A percentile compares a stretch with the other conserved stretches of the same genome.
Evolutionary conservation across 2,113 vertebrate genomes (phyloP).

Genomic region (Syngnathus typhle): DNA sequence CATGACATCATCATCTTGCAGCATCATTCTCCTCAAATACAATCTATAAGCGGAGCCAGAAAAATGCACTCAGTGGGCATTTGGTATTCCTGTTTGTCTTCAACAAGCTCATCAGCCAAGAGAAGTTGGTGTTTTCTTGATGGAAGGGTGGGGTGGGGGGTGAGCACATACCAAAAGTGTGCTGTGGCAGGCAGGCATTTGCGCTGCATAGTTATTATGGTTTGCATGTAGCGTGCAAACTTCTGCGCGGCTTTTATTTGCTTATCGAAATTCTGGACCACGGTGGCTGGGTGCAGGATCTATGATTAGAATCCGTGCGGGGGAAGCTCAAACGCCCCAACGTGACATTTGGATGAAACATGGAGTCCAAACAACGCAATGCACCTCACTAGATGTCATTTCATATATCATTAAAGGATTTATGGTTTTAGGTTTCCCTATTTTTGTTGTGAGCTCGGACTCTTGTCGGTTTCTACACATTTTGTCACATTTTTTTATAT

Average conservation of each 20-base stretch:
- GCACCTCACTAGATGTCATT: background rate
- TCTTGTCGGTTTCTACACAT: no score
- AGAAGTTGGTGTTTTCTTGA: conserved; percentile 26
- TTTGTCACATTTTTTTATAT: no score
- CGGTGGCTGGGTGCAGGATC: conserved; percentile 5
- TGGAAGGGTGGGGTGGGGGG: conserved; percentile 19
- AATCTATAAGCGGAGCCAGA: conserved; percentile 51
- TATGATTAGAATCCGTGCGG: conserved; percentile 11
- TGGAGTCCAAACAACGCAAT: background rate
- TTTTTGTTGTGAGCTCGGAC: background rate
- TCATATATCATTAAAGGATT: background rate
- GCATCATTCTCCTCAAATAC: conserved; percentile 51
- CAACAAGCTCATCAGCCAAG: conserved; percentile 37
- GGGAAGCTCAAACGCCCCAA: background rate
- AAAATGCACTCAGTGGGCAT: conserved; percentile 46
- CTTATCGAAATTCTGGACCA: conserved; percentile 66
- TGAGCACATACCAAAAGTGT: conserved; percentile 31
- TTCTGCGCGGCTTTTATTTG: conserved; percentile 67
- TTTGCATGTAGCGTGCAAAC: conserved; percentile 72
- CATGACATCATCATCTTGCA: conserved; percentile 28
- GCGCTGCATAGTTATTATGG: conserved; percentile 69
- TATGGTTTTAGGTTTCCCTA: background rate
- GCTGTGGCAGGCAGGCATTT: conserved; percentile 65
- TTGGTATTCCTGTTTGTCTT: conserved; percentile 51
- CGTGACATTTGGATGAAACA: background rate